These are phyloP conservation scores for Mellilla xanthometata DNA, from an alignment of 2,888 invertebrate genomes.

Conservation along the genomic window DNA sequence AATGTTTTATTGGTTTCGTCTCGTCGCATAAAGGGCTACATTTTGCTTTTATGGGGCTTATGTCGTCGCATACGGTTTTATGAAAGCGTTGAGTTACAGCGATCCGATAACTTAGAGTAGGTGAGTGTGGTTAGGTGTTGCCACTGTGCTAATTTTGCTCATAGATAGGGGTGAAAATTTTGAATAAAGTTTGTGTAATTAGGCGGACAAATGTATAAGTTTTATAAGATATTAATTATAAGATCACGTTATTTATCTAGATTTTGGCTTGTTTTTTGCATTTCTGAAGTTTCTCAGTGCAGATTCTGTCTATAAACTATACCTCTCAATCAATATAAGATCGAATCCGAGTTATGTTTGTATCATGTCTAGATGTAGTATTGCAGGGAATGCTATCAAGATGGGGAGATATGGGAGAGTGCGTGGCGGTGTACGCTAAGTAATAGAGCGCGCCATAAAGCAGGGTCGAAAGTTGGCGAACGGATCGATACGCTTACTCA, in stretches of 20 bases:
- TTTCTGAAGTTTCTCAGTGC: too few species aligned
- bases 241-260: too few species aligned
- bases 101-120: conserved; percentile 43
- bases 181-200: too few species aligned
- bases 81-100: conserved; percentile 47
- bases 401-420: conserved; percentile 2
- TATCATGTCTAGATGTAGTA: neutral
- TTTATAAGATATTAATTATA: too few species aligned
- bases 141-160: conserved; percentile 10
- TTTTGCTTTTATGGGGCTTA: conserved; percentile 34
- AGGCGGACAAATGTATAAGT: too few species aligned
- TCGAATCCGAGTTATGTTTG: too few species aligned
- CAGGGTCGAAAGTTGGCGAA: conserved; percentile 67
- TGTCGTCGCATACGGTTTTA: conserved; percentile 40
- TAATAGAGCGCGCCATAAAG: conserved; percentile 67
- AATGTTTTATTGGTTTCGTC: conserved; percentile 21
- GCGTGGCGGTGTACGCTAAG: conserved; percentile 43
- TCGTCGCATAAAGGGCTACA: conserved; percentile 28
- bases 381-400: neutral
- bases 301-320: too few species aligned
- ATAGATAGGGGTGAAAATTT: too few species aligned
- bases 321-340: too few species aligned
- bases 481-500: conserved; percentile 76
- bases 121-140: conserved; percentile 45
- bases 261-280: too few species aligned